Base-by-base conservation (phyloP, 2,113 vertebrate species). In the Ictalurus furcatus region DNA sequence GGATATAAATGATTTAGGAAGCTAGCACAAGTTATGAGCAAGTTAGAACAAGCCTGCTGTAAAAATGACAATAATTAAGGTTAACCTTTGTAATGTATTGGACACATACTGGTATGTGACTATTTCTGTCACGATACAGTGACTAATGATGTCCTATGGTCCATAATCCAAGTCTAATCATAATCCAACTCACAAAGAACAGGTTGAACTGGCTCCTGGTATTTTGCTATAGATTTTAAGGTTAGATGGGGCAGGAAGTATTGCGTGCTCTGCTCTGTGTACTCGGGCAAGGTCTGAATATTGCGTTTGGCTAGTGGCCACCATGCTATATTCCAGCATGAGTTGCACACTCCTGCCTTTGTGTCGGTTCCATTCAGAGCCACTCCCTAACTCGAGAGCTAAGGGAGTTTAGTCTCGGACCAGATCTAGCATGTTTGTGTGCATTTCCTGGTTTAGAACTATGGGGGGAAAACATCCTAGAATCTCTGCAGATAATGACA, bases 371-470 rank as follows among this genome's bases (percentile, higher is more conserved):
- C 79, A 59, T 67, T 76, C 48, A 87, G 56, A 78, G 58, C 16
- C 91, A 89, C 89, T 85, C 89, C 91, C 74, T 89, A 52, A 83
- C 59, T 30, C 65, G 85, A 85, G 82, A 52, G 40, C 76, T 87
- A 44, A 69, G 87, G 79, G 86, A 88, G 65, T 88, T 67, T 44
- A 52, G 30, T 73, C 40, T 90, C 48, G 78, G 16, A 87, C 48
- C 80, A 88, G 79, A 88, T 86, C 88, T 82, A 30, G 2, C 16
- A 65, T 82, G 14, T 40, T 25, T 86, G 30, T 76, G 71, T 14
- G 54, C 16, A 30, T 17, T 83, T 73, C 13, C 44, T 73, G 79
- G 40, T 28, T 54, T 25, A 52, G 76, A 69, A n/a, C 61, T 17
- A 87, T 78, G 1, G 34, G 69, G 25, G 14, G 4, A 48, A 44